Evolutionary conservation across 1,140 invertebrate genomes (phyloP), one percentile per base, ranked within the genome.

Genomic region (Ridgeia piscesae): DNA sequence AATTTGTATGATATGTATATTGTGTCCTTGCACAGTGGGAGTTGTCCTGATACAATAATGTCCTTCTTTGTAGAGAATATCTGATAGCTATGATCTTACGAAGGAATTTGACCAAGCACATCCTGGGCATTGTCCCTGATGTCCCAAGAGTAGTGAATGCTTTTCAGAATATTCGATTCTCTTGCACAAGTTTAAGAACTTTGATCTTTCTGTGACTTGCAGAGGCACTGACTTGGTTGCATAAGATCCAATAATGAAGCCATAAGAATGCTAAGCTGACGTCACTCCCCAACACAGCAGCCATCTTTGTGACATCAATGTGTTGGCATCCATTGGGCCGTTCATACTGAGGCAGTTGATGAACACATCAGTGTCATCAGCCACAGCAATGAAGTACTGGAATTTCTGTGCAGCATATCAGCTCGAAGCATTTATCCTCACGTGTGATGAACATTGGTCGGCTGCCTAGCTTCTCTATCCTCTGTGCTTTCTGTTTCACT

Each of bases 311-410:
- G 35, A 90, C n/a, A 90, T 90, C 89, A 35, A 90, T 90, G 27
- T 77, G 17, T 77, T 77, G 58, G 11, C 27, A 21, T n/a, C 31
- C 4, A 33, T 2, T 90, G 33, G 8, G 17, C 34, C 17, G 35
- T 33, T n/a, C 31, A 90, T 27, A 34, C 89, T 90, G 89, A 14
- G 89, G 17, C 33, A 35, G 89, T 33, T 90, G 33, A 90, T 35
- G 17, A 90, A 90, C 35, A 90, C 89, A 90, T 90, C 89, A 90
- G 89, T n/a, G n/a, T 90, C 89, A 14, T 90, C 89, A 31, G 89
- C 33, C 35, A 90, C 35, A 34, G 33, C 89, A 90, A 90, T 27
- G 9, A 90, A 14, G 17, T 8, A 34, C 35, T 34, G 89, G n/a
- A 33, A 90, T 31, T 90, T 90, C 34, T 27, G 14, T 90, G 89